These are phyloP conservation scores for Hippocampus abdominalis DNA, from an alignment of 2,113 vertebrate species.

Conservation along the genomic window DNA sequence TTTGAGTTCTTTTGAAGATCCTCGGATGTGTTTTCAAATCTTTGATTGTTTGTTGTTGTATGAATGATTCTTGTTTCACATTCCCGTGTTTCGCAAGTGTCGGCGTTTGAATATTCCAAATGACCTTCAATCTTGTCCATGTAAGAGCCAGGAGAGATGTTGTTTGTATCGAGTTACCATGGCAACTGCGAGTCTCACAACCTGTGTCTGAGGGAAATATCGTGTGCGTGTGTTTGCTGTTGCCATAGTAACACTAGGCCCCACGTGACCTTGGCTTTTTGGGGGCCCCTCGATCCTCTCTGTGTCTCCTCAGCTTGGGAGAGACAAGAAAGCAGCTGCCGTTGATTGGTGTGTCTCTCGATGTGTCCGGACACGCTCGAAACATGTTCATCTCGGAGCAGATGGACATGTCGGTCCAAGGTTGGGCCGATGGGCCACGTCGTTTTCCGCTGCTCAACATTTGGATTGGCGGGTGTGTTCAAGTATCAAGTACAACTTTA, in stretches of 20 bases:
- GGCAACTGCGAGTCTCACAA: constrained; percentile 28
- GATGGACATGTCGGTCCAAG: constrained; percentile 31
- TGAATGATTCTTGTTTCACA: neutral
- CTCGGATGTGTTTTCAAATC: too few relatives aligned
- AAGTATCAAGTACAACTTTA: neutral
- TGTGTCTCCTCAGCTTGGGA: constrained; percentile 12
- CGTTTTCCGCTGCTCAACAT: neutral
- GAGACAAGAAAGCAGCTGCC: constrained; percentile 52
- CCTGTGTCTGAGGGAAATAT: constrained; percentile 29
- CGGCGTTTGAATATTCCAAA: neutral
- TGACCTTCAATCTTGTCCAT: neutral
- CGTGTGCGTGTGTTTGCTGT: constrained; percentile 39
- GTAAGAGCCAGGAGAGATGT: constrained; percentile 4
- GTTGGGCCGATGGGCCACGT: constrained; percentile 5
- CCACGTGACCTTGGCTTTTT: constrained; percentile 48
- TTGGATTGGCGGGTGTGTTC: neutral
- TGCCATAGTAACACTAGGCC: constrained; percentile 31
- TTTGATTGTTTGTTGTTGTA: too few relatives aligned
- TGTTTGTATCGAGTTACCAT: constrained; percentile 30
- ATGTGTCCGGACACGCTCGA: constrained; percentile 52
- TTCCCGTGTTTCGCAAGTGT: neutral
- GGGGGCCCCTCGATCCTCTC: constrained; percentile 61
- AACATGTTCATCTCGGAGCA: constrained; percentile 31
- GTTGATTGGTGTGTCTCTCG: constrained; percentile 68
- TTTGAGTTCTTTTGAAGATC: too few relatives aligned